phyloP scores from a whole-genome alignment of 2,797 vertebrate genomes.

The Alosa sapidissima region DNA sequence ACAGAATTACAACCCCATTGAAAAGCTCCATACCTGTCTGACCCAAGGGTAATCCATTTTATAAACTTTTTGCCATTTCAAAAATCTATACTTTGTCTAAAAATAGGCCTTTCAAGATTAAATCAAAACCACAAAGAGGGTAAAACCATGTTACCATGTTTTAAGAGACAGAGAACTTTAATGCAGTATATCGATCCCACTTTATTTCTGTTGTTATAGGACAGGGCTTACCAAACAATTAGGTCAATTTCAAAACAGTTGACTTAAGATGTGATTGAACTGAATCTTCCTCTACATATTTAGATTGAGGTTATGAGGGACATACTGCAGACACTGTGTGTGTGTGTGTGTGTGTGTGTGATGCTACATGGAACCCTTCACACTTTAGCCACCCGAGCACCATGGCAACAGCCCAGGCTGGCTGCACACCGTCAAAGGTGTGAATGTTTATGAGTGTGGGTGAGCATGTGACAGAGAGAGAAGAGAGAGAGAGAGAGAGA shows the following conservation, averaged over 20 bases:
- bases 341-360: not conserved
- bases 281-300: not conserved
- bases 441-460: not conserved
- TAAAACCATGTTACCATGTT: not conserved
- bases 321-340: not conserved
- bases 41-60: not conserved
- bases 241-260: not conserved
- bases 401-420: conserved; percentile 31
- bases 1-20: not conserved
- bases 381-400: not conserved
- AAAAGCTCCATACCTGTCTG: not conserved
- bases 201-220: not conserved
- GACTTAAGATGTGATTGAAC: not conserved
- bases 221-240: not conserved
- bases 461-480: not conserved
- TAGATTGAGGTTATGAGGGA: too few relatives aligned
- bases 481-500: not conserved
- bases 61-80: not conserved
- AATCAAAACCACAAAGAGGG: not conserved
- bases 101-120: too few relatives aligned
- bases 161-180: not conserved
- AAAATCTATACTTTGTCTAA: not conserved
- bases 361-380: not conserved
- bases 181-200: not conserved
- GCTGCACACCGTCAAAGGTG: conserved; percentile 9